Base-by-base conservation (phyloP, 2,797 vertebrate species). In the Triplophysa bombifrons region DNA sequence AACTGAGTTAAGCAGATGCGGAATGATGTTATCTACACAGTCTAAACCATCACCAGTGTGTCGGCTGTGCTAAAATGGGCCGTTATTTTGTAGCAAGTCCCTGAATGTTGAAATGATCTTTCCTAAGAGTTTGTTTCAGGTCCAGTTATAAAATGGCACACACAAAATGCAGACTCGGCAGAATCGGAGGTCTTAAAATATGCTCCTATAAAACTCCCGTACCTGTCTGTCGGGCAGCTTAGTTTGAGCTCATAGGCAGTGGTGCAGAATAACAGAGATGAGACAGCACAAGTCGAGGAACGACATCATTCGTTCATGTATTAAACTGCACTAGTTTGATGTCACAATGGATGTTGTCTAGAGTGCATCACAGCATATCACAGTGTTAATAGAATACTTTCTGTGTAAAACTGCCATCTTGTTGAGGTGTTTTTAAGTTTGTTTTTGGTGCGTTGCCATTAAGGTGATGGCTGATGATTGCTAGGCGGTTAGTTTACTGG, bases 121-220 rank as follows among this genome's bases (percentile, higher is more conserved):
- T 61, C 25, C 4, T 61, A 4, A 27, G 25, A 61, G 58, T 61
- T 61, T 61, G 58, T 61, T 61, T 30, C 58, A 30, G 58, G 16
- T 61, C 5, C 11, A 2, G 58, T 61, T 61, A 60, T 61, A 61
- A 17, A 61, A 27, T 60, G 56, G 56, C 22, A 14, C 58, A 61
- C 25, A 61, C 58, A 16, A 61, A 61, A 25, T 27, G 41, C 16
- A 50, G 51, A 46, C 13, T 67, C 70, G 17, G 73, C 19, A 16
- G 30, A 72, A 38, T 27, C 50, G 4, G 55, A 60, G 56, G 22
- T 60, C 56, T 61, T 60, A 27, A 60, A 60, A 60, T 60, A 60
- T 60, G 56, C 22, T 61, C 25, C 25, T 61, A 30, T 61, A 61
- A 61, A 61, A 27, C 58, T 16, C 25, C 6, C 30, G 58, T 27